A percentile compares a stretch with the other conserved stretches of the same genome.
Evolutionary conservation across 2,113 vertebrate genomes (phyloP).

Genomic region (Hucho hucho): DNA sequence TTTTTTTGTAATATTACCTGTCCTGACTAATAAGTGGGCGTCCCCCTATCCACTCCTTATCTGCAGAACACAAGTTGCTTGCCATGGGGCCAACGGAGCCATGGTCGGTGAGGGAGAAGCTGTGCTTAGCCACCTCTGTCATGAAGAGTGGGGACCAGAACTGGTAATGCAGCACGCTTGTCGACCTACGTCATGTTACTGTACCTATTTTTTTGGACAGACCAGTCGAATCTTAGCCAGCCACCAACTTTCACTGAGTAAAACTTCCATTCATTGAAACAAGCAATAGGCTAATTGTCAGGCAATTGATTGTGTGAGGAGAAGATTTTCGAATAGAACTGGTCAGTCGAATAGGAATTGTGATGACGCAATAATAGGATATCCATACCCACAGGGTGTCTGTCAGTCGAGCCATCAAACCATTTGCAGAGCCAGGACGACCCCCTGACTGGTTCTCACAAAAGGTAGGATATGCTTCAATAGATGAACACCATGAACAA

Average conservation of each 20-base stretch:
- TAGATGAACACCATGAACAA: not conserved
- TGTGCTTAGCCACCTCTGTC: constrained; percentile 95
- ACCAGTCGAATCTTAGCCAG: not conserved
- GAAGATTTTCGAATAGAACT: not conserved
- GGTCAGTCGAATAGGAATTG: not conserved
- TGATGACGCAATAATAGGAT: not conserved
- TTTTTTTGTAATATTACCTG: no score
- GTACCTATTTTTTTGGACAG: not conserved
- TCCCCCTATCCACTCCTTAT: constrained; percentile 2
- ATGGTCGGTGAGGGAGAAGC: constrained; percentile 94
- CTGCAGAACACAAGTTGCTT: constrained; percentile 90
- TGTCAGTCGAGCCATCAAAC: constrained; percentile 95
- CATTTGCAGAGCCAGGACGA: constrained; percentile 91
- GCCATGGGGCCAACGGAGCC: constrained; percentile 90
- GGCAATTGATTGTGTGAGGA: not conserved
- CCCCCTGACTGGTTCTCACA: constrained; percentile 94
- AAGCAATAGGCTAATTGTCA: not conserved
- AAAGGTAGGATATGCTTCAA: constrained; percentile 52
- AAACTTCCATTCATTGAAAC: no score
- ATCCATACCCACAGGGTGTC: constrained; percentile 79
- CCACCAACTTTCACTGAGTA: no score
- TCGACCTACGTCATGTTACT: not conserved
- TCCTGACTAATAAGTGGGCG: not conserved
- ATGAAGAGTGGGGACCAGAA: constrained; percentile 98
- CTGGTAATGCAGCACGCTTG: constrained; percentile 74